Conservation (phyloP, 2,888 invertebrate species). For the Drosophila quasianomalipes region DNA sequence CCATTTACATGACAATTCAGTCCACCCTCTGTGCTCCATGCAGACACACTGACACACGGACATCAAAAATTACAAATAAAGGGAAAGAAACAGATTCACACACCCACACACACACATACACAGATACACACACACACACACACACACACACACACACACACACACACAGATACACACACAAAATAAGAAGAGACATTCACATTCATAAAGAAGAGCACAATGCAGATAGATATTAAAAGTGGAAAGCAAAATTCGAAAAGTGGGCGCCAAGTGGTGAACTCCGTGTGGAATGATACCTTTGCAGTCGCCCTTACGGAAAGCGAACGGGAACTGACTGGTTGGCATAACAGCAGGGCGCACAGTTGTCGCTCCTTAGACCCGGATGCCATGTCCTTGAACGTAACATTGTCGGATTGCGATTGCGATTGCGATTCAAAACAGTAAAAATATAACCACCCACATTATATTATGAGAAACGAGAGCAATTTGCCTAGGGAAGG, state of each 20-base stretch:
- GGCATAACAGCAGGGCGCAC: constrained; percentile 4
- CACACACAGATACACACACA: constrained; percentile 15
- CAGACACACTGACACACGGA: constrained; percentile 17
- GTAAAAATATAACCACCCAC: background rate
- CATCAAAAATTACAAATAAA: constrained; percentile 34
- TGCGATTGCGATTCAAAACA: background rate
- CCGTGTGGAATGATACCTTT: constrained; percentile 1
- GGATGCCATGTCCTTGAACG: constrained; percentile 66
- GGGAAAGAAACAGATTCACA: constrained; percentile 11
- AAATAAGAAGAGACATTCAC: constrained; percentile 24
- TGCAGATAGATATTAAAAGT: constrained; percentile 25
- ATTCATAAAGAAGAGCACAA: constrained; percentile 15
- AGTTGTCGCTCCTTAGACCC: constrained; percentile 49
- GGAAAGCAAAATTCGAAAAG: constrained; percentile 10
- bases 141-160: constrained; percentile 28
- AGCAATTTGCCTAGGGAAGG: background rate
- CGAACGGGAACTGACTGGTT: background rate
- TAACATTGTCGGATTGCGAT: background rate
- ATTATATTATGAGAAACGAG: background rate
- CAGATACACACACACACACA: constrained; percentile 21
- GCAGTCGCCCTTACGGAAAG: background rate
- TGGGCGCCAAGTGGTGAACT: constrained; percentile 43
- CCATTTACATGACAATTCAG: constrained; percentile 76
- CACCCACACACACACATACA: constrained; percentile 18
- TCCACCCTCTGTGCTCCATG: constrained; percentile 6